Conservation (phyloP, 2,113 vertebrate genomes). For the Apodemus sylvaticus region DNA sequence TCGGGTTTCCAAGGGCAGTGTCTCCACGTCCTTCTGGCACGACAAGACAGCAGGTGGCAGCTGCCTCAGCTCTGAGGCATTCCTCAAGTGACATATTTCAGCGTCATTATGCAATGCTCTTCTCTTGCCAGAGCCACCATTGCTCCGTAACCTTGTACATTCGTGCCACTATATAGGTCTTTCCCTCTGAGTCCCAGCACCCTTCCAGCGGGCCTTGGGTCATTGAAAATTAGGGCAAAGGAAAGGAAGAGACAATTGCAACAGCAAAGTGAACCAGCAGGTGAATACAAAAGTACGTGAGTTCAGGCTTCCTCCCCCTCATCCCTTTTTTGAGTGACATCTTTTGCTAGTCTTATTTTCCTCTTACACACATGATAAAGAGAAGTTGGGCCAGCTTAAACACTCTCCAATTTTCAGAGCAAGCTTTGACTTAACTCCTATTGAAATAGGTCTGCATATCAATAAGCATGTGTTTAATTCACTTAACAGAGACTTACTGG, state of each 20-base stretch:
- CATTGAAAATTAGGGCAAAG: conserved; percentile 13
- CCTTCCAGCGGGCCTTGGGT: conserved; percentile 37
- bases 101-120: conserved; percentile 51
- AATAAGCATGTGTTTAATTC: conserved; percentile 25
- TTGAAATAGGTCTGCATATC: not conserved
- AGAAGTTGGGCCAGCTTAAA: not conserved
- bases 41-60: conserved; percentile 62
- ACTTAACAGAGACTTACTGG: not conserved
- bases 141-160: not conserved
- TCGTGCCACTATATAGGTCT: not conserved
- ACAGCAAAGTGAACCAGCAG: conserved; percentile 9
- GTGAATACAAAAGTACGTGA: conserved; percentile 15
- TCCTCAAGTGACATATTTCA: conserved; percentile 59
- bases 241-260: not conserved
- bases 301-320: conserved; percentile 30
- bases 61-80: conserved; percentile 46
- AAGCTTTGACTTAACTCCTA: not conserved
- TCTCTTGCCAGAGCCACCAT: not conserved
- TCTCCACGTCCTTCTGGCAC: conserved; percentile 57
- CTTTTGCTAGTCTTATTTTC: not conserved
- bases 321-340: not conserved
- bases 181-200: not conserved
- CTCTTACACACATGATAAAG: not conserved
- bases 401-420: not conserved
- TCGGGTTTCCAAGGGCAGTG: conserved; percentile 47